Percentiles rank a stretch among this genome's conserved stretches.
Conservation (phyloP, 2,888 invertebrate species). For the Caenorhabditis uteleia region DNA sequence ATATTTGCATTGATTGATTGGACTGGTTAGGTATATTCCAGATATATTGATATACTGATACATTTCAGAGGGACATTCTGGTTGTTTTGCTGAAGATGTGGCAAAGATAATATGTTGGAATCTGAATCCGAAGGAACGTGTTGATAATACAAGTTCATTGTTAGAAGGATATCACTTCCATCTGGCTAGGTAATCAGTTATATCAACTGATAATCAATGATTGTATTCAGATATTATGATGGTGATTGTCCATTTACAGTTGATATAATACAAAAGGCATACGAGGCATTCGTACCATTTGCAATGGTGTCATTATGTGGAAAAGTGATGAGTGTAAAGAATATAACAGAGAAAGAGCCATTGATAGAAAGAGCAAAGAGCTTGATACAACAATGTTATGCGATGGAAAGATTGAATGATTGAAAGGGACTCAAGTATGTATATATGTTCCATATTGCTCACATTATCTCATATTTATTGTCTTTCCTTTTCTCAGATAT, state of each 20-base stretch:
- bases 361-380: conserved; percentile 47
- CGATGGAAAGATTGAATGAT: conserved; percentile 37
- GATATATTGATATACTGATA: background rate
- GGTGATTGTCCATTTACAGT: conserved; percentile 39
- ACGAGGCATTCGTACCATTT: conserved; percentile 46
- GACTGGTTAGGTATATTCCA: conserved; percentile 47
- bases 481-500: no score
- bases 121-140: conserved; percentile 38
- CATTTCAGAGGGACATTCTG: conserved; percentile 58
- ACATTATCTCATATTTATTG: background rate
- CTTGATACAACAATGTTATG: conserved; percentile 46
- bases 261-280: conserved; percentile 43
- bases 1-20: conserved; percentile 58
- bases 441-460: background rate
- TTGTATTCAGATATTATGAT: conserved; percentile 28
- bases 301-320: conserved; percentile 50
- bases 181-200: conserved; percentile 25
- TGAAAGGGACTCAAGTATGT: background rate
- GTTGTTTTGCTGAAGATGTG: conserved; percentile 67
- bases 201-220: background rate
- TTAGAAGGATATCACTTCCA: conserved; percentile 49
- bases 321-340: conserved; percentile 45
- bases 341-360: conserved; percentile 44
- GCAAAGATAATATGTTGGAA: conserved; percentile 68
- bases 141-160: conserved; percentile 41